phyloP scores from a whole-genome alignment of 2,888 invertebrate species.

The Synergus gifuensis region DNA sequence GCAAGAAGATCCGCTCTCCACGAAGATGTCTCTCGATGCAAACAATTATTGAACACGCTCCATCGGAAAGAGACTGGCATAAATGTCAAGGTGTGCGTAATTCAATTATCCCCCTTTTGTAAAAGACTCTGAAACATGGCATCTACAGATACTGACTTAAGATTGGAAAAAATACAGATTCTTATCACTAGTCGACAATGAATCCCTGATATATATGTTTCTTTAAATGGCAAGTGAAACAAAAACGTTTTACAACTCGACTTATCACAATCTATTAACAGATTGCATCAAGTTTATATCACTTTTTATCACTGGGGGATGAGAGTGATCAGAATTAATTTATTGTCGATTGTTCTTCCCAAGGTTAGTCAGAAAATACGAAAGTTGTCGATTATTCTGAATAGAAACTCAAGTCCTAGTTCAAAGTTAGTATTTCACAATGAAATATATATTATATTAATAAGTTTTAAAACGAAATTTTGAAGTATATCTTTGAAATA shows the following conservation, averaged over 20 bases:
- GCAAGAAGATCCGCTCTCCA: conserved; percentile 33
- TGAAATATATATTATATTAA: not conserved
- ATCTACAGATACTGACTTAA: conserved; percentile 29
- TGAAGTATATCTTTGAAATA: not conserved
- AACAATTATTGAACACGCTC: conserved; percentile 33
- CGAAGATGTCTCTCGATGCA: conserved; percentile 32
- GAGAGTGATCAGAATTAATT: conserved; percentile 21
- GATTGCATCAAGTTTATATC: not conserved
- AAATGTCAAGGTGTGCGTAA: conserved; percentile 42
- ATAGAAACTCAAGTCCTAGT: conserved; percentile 24
- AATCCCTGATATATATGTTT: conserved; percentile 40
- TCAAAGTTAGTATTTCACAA: conserved; percentile 21
- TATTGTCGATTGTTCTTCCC: conserved; percentile 29
- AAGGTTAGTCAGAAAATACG: conserved; percentile 30
- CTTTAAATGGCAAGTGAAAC: conserved; percentile 39
- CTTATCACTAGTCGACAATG: conserved; percentile 30
- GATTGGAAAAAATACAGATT: conserved; percentile 35
- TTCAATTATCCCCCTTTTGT: conserved; percentile 40
- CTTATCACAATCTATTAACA: conserved; percentile 30
- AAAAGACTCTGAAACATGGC: conserved; percentile 25
- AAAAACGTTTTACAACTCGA: not conserved
- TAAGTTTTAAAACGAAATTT: too few species aligned
- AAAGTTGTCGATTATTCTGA: conserved; percentile 20
- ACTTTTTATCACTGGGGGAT: conserved; percentile 21
- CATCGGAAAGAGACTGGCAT: conserved; percentile 33